A percentile compares a stretch with the other conserved stretches of the same genome.
Conservation (phyloP, 1,140 invertebrate genomes). For the Euura saliciscinereae region DNA sequence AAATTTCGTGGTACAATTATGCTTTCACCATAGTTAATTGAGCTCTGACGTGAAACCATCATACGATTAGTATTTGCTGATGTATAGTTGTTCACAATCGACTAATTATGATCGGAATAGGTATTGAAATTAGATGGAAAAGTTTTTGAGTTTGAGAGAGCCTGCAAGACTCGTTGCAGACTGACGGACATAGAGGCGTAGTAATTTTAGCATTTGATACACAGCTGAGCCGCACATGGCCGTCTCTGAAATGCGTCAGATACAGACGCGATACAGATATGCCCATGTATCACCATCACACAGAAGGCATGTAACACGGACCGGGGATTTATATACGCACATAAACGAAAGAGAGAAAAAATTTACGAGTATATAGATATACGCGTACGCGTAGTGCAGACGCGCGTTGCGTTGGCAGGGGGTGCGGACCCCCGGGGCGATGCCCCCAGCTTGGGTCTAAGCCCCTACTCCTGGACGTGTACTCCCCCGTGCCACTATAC, state of each 20-base stretch:
- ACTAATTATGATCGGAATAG: no score
- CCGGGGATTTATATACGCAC: no score
- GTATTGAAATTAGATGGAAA: no score
- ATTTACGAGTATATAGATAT: neutral
- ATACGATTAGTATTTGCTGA: no score
- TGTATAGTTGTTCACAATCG: no score
- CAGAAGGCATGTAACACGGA: no score
- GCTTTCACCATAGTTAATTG: no score
- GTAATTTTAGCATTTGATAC: constrained; percentile 52
- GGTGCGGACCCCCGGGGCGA: constrained; percentile 40
- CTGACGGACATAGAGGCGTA: constrained; percentile 13
- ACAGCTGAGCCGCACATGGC: constrained; percentile 52
- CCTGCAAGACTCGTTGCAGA: neutral
- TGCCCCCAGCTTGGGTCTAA: constrained; percentile 41
- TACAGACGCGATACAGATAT: constrained; percentile 15
- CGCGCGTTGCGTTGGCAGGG: constrained; percentile 14
- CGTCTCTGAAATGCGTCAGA: constrained; percentile 28
- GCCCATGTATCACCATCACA: neutral
- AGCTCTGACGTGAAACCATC: no score
- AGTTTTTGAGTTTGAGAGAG: neutral
- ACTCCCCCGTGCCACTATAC: constrained; percentile 2
- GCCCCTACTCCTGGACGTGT: constrained; percentile 18
- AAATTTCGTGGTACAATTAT: no score
- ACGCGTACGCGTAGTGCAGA: constrained; percentile 2
- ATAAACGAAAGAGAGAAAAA: no score